Base-by-base conservation (phyloP, 2,888 invertebrate genomes). In the Nephrotoma flavescens region DNA sequence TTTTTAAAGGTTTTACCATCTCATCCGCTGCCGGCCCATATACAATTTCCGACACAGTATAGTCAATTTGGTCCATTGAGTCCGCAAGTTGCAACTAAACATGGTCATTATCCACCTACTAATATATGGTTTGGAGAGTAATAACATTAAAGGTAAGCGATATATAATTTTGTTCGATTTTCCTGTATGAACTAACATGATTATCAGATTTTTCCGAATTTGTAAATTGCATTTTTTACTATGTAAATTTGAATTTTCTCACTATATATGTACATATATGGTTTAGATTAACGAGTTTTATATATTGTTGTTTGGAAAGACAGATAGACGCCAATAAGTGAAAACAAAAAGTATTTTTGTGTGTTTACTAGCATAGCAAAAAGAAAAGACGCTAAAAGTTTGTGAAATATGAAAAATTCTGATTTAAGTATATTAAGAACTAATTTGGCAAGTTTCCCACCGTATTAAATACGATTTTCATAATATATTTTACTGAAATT, bases 1-100 rank as follows among this genome's bases (percentile, higher is more conserved):
- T 19, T 44, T 91, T 91, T 88, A 90, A 90, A 95, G 91, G 92
- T 94, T 83, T 92, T 93, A 89, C 94, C 96, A 88, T 93, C 94
- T 86, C 96, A 96, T 91, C 96, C 96, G 85, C 92, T 96, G 89
- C 96, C 96, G 88, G 96, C 96, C 7, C 96, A 97, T 91, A 94
- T 96, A 91, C 96, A 96, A 90, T 96, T 95, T 90, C 94, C 95
- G 87, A 93, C 94, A 42, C 94, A 95, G 89, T 94, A 94, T 89
- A 93, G 91, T 89, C 92, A 92, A 89, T 92, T 92, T 89, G 92
- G 91, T 88, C 92, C 92, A 86, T 88, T 92, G 71, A 92, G 92
- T 90, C 92, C 92, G 87, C 92, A 92, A 89, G 92, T 92, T 89
- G 90, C 91, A 88, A 91, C 89, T 89, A 92, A 92, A 88, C 92